phyloP scores from a whole-genome alignment of 2,113 vertebrate species.

The Nerophis lumbriciformis region DNA sequence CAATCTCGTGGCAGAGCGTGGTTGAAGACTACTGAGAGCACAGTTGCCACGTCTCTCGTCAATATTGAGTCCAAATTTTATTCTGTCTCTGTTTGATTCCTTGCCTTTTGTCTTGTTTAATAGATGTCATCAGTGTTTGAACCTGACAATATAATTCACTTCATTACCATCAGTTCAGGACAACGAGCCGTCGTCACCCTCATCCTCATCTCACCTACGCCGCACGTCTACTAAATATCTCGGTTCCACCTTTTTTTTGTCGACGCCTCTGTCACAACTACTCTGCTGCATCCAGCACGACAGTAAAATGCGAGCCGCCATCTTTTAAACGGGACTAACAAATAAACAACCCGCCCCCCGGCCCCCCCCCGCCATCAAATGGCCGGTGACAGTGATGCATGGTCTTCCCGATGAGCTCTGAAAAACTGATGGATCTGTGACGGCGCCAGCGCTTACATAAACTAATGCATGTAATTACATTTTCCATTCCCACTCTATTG shows the following conservation, averaged over 20 bases:
- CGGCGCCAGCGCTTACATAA: slow-evolving; percentile 97
- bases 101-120: too few species aligned
- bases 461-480: slow-evolving; percentile 99
- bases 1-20: too few species aligned
- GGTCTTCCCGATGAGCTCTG: slow-evolving; percentile 94
- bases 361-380: slow-evolving; percentile 70
- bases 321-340: slow-evolving; percentile 79
- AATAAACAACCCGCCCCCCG: slow-evolving; percentile 74
- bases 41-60: too few species aligned
- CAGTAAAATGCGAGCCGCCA: slow-evolving; percentile 70
- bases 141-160: too few species aligned
- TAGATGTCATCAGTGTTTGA: too few species aligned
- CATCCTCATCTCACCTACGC: not conserved
- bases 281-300: slow-evolving; percentile 60
- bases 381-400: slow-evolving; percentile 95
- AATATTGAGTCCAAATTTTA: too few species aligned
- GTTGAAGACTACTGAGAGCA: too few species aligned
- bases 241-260: slow-evolving; percentile 27
- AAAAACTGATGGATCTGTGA: slow-evolving; percentile 99
- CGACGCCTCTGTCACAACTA: slow-evolving; percentile 67
- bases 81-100: too few species aligned
- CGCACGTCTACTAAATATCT: not conserved
- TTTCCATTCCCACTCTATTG: slow-evolving; percentile 98
- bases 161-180: too few species aligned
- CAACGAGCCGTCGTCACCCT: too few species aligned